Evolutionary conservation across 2,797 vertebrate genomes (phyloP), one percentile per base, ranked within the genome.

Genomic region (Sciurus carolinensis): DNA sequence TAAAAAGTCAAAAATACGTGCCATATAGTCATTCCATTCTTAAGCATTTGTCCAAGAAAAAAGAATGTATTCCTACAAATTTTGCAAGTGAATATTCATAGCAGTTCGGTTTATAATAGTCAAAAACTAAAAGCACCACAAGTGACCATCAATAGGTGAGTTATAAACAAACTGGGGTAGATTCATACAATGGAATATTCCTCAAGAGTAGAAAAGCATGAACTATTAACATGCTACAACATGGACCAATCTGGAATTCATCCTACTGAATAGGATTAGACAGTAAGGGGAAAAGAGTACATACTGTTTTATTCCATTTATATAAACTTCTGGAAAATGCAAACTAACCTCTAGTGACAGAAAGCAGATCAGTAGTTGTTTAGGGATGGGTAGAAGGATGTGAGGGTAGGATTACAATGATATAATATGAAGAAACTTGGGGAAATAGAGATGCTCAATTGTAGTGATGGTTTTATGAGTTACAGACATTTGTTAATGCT

Each of bases 91-190:
- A 33, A 36, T 10, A 4, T 64, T 64, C 39, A 39, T 30, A 44
- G 9, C 1, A 44, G n/a, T 18, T 79, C 62, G n/a, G 10, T 54
- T 47, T 11, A 3, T 54, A 59, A 52, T 47, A 47, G 17, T 42
- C 44, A 17, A 73, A 73, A 89, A 20, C 79, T 72, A 77, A 90
- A 89, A 59, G 26, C 28, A 87, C 59, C 24, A 44, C 59, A 84
- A 18, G 11, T 39, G 13, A 15, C 57, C n/a, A 30, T 26, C 2
- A 18, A 10, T 8, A 54, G 36, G 71, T n/a, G 26, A 42, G 17
- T 59, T 57, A 69, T 47, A 75, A 95, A 64, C 50, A 66, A 57
- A 71, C 4, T 0, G 10, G 67, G 39, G 24, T 33, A 5, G 13
- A 26, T 47, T 8, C 33, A 20, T 18, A 7, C 36, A 5, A 1